Conservation (phyloP, 2,113 vertebrate species). For the Acinonyx jubatus region DNA sequence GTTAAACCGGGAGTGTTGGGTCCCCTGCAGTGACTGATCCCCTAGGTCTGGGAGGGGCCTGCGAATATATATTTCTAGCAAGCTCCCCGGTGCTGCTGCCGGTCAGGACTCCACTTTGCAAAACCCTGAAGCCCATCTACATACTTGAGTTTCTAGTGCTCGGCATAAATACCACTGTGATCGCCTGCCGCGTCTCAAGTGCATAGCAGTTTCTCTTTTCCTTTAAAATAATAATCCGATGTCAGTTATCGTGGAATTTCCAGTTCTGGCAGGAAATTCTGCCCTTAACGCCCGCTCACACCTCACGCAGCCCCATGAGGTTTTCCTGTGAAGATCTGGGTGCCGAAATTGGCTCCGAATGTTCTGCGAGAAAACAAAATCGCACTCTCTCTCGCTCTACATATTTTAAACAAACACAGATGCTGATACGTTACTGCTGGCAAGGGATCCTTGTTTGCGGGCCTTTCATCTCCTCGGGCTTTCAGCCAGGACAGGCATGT, state of each 20-base stretch:
- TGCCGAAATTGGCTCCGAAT: constrained; percentile 72
- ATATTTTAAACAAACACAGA: constrained; percentile 79
- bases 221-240: constrained; percentile 52
- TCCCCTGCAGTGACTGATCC: neutral
- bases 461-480: constrained; percentile 57
- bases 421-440: constrained; percentile 63
- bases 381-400: constrained; percentile 26
- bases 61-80: neutral
- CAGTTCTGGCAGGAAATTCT: constrained; percentile 61
- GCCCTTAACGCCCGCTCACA: constrained; percentile 39
- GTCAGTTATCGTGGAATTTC: constrained; percentile 70
- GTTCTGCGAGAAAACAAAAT: constrained; percentile 65
- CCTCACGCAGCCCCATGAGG: constrained; percentile 47
- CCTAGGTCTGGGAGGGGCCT: neutral
- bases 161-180: neutral
- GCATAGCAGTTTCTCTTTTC: constrained; percentile 54
- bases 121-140: neutral
- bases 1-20: neutral
- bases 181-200: constrained; percentile 11
- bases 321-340: constrained; percentile 73
- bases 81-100: neutral
- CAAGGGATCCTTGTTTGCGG: constrained; percentile 54
- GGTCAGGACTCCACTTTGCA: neutral
- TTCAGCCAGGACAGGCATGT: constrained; percentile 55
- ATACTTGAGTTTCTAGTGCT: constrained; percentile 1